Evolutionary conservation across 2,113 vertebrate species (phyloP).

Genomic region (Tenrec ecaudatus): DNA sequence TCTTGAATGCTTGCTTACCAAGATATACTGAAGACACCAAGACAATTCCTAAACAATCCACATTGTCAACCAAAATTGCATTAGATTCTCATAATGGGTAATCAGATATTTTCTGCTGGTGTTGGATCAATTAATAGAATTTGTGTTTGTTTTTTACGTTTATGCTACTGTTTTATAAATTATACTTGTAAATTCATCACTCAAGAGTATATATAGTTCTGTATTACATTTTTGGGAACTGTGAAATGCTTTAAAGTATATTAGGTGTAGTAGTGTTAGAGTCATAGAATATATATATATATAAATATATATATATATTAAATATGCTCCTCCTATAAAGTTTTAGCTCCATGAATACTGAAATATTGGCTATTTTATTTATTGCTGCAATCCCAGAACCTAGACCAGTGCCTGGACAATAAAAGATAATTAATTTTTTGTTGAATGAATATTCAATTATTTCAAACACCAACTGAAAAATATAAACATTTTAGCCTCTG

Average conservation of each 20-base stretch:
- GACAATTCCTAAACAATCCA: background rate
- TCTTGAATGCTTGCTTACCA: background rate
- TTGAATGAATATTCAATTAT: too few relatives aligned
- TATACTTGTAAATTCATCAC: background rate
- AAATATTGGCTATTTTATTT: background rate
- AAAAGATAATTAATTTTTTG: background rate
- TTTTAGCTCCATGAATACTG: background rate
- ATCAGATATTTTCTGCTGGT: background rate
- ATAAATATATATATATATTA: background rate
- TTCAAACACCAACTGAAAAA: too few relatives aligned
- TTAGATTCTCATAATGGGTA: background rate
- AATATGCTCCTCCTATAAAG: background rate
- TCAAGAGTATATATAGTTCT: background rate
- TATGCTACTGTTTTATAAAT: background rate
- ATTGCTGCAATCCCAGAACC: background rate
- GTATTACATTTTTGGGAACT: background rate
- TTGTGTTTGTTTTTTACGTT: background rate
- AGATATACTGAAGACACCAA: background rate
- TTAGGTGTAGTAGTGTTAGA: background rate
- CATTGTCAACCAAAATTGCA: background rate
- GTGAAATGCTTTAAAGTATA: background rate
- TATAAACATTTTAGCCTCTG: too few relatives aligned
- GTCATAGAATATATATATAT: background rate
- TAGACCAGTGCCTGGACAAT: background rate
- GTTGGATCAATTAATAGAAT: background rate